Conservation (phyloP, 2,113 vertebrate species). For the Apteryx owenii region DNA sequence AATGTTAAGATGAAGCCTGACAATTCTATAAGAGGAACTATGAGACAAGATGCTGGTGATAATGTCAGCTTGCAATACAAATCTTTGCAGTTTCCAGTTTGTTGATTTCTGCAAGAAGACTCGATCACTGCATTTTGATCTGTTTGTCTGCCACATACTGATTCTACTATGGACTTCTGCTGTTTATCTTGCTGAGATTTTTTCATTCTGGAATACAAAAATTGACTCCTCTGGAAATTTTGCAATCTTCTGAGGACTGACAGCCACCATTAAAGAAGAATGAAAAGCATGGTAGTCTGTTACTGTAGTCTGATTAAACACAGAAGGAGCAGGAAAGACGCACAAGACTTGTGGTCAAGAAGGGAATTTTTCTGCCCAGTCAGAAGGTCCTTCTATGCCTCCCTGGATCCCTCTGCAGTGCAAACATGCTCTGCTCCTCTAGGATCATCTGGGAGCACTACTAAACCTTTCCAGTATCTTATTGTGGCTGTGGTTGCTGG, state of each 20-base stretch:
- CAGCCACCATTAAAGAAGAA: neutral
- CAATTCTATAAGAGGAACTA: neutral
- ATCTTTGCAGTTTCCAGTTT: neutral
- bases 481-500: neutral
- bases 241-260: neutral
- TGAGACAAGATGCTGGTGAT: neutral
- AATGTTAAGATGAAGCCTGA: neutral
- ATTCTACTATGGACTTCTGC: neutral
- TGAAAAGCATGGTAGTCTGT: neutral
- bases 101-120: neutral
- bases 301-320: neutral
- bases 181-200: rapidly evolving
- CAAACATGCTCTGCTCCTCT: neutral
- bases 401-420: neutral
- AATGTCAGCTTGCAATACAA: neutral
- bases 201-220: neutral
- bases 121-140: neutral
- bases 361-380: neutral
- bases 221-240: neutral
- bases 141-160: neutral
- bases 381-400: neutral
- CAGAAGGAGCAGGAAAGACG: neutral
- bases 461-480: neutral
- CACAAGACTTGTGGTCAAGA: neutral
- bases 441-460: neutral